Conservation (phyloP, 2,797 vertebrate species). For the Linurgus olivaceus region DNA sequence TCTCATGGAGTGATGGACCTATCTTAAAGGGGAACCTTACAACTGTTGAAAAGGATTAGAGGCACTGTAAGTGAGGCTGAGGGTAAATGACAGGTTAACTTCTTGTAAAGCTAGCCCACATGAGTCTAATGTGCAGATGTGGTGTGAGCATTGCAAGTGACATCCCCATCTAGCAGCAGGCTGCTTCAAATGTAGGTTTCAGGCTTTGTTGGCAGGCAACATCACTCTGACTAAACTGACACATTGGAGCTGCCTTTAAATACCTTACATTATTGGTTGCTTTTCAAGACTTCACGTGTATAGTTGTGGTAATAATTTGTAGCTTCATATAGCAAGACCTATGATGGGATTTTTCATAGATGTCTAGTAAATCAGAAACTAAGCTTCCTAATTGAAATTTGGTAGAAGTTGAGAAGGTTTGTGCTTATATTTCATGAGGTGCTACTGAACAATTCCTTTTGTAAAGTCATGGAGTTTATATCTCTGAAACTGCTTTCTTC, state of each 20-base stretch:
- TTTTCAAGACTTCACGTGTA: not conserved
- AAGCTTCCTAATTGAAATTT: not conserved
- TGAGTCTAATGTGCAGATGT: not conserved
- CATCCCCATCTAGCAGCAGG: not conserved
- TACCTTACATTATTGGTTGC: not conserved
- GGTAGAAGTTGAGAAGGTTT: not conserved
- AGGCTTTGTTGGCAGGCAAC: not conserved
- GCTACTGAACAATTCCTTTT: not conserved
- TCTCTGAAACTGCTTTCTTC: constrained; percentile 1
- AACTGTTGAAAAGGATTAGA: not conserved
- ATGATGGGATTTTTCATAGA: not conserved
- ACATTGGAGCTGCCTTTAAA: not conserved
- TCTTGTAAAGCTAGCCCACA: not conserved
- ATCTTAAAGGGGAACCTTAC: not conserved
- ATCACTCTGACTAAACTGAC: not conserved
- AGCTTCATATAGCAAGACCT: not conserved
- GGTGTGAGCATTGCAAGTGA: not conserved
- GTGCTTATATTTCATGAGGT: not conserved
- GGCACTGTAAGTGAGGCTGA: not conserved
- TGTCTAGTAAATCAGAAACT: not conserved
- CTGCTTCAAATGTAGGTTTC: not conserved
- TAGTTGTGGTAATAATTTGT: not conserved
- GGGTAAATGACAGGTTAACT: not conserved
- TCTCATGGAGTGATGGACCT: not conserved
- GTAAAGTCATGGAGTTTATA: not conserved